phyloP scores from a whole-genome alignment of 2,888 invertebrate genomes.

The Ochropleura leucogaster region DNA sequence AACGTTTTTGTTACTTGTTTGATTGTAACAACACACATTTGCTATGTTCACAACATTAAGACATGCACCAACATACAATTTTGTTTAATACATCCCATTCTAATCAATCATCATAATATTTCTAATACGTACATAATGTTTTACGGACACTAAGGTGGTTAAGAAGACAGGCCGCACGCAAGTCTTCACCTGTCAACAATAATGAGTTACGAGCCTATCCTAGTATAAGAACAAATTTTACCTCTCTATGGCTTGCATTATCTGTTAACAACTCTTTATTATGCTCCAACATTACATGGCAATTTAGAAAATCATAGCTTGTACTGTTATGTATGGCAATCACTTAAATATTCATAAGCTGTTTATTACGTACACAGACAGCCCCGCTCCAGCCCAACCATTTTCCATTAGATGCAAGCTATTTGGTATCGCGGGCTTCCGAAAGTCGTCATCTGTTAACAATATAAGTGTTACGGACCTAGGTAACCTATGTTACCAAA shows the following conservation, averaged over 20 bases:
- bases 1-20: slow-evolving; percentile 21
- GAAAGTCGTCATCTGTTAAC: slow-evolving; percentile 45
- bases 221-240: slow-evolving; percentile 13
- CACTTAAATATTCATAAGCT: background rate
- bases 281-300: slow-evolving; percentile 29
- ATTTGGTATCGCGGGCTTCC: background rate
- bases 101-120: background rate
- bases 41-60: slow-evolving; percentile 16
- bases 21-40: background rate
- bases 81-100: slow-evolving; percentile 1
- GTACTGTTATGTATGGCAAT: background rate
- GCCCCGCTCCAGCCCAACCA: background rate
- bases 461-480: slow-evolving; percentile 37
- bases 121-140: background rate
- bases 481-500: slow-evolving; percentile 14
- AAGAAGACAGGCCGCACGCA: background rate
- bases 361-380: slow-evolving; percentile 42
- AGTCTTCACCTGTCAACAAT: slow-evolving; percentile 47
- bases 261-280: slow-evolving; percentile 53
- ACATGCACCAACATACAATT: slow-evolving; percentile 16
- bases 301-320: background rate
- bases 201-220: slow-evolving; percentile 39
- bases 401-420: slow-evolving; percentile 3
- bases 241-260: slow-evolving; percentile 23
- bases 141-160: slow-evolving; percentile 9